These are phyloP conservation scores for Danaus chrysippus DNA, from an alignment of 2,888 invertebrate genomes.

Conservation along the genomic window DNA sequence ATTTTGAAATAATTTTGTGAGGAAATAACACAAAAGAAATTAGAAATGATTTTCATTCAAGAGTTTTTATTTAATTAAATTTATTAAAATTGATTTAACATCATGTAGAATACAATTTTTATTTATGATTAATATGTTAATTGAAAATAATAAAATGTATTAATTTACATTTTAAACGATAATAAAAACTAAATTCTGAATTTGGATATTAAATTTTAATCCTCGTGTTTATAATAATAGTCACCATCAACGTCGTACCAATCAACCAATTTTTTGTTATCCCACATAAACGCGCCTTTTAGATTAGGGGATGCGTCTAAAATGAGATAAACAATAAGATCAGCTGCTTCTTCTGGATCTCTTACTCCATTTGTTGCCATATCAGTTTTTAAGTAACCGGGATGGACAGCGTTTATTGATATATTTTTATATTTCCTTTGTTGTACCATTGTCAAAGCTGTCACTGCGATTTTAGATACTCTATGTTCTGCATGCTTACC, in stretches of 20 bases:
- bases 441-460: conserved; percentile 62
- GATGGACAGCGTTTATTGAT: conserved; percentile 65
- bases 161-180: neutral
- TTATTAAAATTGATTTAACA: too few relatives aligned
- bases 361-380: conserved; percentile 74
- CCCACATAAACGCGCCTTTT: conserved; percentile 83
- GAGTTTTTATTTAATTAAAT: too few relatives aligned
- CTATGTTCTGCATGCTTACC: conserved; percentile 70
- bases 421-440: conserved; percentile 60
- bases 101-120: too few relatives aligned
- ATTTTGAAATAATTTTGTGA: too few relatives aligned
- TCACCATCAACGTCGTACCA: conserved; percentile 76
- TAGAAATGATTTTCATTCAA: too few relatives aligned
- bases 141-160: too few relatives aligned
- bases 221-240: conserved; percentile 48
- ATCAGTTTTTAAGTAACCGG: conserved; percentile 62
- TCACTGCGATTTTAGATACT: conserved; percentile 64
- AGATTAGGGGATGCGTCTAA: conserved; percentile 79
- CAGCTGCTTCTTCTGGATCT: conserved; percentile 79
- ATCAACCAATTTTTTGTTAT: conserved; percentile 77
- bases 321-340: conserved; percentile 80
- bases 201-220: conserved; percentile 2
- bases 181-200: neutral
- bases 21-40: too few relatives aligned
- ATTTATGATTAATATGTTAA: too few relatives aligned